Base-by-base conservation (phyloP, 2,888 invertebrate species). In the Dimorphilus gyrociliatus region DNA sequence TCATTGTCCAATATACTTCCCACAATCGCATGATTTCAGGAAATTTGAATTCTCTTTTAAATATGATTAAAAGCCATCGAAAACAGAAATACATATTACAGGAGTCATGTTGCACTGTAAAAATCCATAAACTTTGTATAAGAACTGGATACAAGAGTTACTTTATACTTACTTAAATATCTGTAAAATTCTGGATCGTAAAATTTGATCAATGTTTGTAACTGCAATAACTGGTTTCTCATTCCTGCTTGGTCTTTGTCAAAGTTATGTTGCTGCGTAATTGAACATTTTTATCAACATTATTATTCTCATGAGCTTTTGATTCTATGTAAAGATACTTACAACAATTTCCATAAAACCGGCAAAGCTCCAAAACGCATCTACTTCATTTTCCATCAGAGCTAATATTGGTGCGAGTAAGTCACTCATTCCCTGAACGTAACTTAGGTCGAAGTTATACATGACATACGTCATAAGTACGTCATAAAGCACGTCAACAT, bases 1-100 rank as follows among this genome's bases (percentile, higher is more conserved):
- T 65, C 38, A 78, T 80, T 0, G 92, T 90, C 92, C 92, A 94
- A 37, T 48, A 41, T 43, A 86, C 81, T 68, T 94, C 92, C 92
- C 92, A 94, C 37, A 94, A 64, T 53, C 77, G 73, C 72, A 85
- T 76, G 29, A 85, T 77, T 55, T 90, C 84, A 27, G 47, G 42
- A 36, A 81, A 77, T 15, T 74, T 73, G 55, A 94, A 81, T 66
- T 97, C 94, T 40, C 94, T 66, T 62, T 94, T 97, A 60, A 90
- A 94, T 64, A 84, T 74, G 6, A 92, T 86, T 8, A 97, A 70
- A 17, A 94, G 71, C 92, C 94, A 97, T 7, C 94, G 79, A 67
- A 97, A 97, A 61, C 90, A 90, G 66, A 97, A 97, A 64, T 86
- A 94, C 82, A 97, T 85, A 59, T 94, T 92, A 4, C 81, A 84